Evolutionary conservation across 2,113 vertebrate genomes (phyloP), one percentile per base, ranked within the genome.

Genomic region (Ophthalmolycus amberensis): DNA sequence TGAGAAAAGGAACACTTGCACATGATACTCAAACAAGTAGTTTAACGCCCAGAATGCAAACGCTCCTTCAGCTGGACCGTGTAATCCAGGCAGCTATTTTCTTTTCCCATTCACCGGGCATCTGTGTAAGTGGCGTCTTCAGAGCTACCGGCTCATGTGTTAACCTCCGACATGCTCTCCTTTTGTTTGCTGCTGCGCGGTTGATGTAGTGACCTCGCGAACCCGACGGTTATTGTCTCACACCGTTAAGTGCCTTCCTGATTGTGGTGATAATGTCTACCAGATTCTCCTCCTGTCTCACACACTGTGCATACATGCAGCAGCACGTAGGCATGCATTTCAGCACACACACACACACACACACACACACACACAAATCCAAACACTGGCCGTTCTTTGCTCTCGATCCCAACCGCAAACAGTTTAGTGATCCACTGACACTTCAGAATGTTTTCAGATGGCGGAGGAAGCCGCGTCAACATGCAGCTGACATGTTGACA

Each of bases 201-300:
- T 88, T 83, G 91, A 89, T 37, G 86, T 46, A 82, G 34, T 87
- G 90, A 93, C 92, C 92, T 64, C 4, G 1, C 60, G 79, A 94
- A 81, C 90, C 79, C 77, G 54, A 79, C 3, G 10, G 76, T 80
- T 87, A 90, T 91, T 85, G 89, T 93, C 80, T 89, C 60, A 3
- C 80, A 20, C 29, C 66, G 79, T 58, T 92, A 94, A 93, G 89
- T 92, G 91, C 80, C 91, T 88, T 88, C 87, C 88, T 82, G 85
- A 88, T 89, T 87, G 89, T 88, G 70, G 77, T 70, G 90, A 91
- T 93, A 94, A 94, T 90, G 90, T 82, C 86, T 89, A 44, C 86
- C 91, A 93, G 90, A 91, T 88, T 91, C 83, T 80, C 42, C 74
- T 70, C 54, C 66, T 64, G 73, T 89, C 86, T 78, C 71, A 72